Evolutionary conservation across 2,888 invertebrate genomes (phyloP).

Genomic region (Melinaea marsaeus): DNA sequence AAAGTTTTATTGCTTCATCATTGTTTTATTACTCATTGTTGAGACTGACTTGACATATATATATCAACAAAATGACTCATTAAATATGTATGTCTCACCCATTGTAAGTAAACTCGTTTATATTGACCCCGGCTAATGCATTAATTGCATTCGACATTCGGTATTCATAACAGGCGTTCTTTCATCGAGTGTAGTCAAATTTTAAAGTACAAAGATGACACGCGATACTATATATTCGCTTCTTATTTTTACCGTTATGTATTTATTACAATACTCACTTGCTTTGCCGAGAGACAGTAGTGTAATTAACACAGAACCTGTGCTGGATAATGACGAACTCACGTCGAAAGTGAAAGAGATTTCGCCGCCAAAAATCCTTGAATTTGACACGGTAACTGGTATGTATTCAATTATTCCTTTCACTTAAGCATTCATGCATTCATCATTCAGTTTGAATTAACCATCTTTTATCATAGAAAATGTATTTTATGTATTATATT

Average conservation of each 20-base stretch:
- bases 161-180: conserved; percentile 12
- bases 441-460: too few species aligned
- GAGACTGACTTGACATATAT: background rate
- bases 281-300: conserved; percentile 43
- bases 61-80: conserved; percentile 13
- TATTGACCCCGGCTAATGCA: conserved; percentile 27
- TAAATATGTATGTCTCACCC: conserved; percentile 10
- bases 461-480: too few species aligned
- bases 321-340: conserved; percentile 18
- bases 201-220: conserved; percentile 21
- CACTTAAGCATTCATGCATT: background rate
- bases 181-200: background rate
- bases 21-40: background rate
- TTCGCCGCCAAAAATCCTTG: conserved; percentile 22
- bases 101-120: conserved; percentile 16
- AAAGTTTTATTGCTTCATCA: background rate
- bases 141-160: conserved; percentile 24
- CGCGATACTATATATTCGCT: conserved; percentile 24
- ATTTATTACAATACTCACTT: conserved; percentile 28
- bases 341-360: conserved; percentile 23
- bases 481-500: too few species aligned
- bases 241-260: conserved; percentile 15
- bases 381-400: conserved; percentile 24
- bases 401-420: conserved; percentile 8
- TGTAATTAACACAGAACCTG: conserved; percentile 31